Conservation (phyloP, 2,888 invertebrate species). For the Serripes groenlandicus region DNA sequence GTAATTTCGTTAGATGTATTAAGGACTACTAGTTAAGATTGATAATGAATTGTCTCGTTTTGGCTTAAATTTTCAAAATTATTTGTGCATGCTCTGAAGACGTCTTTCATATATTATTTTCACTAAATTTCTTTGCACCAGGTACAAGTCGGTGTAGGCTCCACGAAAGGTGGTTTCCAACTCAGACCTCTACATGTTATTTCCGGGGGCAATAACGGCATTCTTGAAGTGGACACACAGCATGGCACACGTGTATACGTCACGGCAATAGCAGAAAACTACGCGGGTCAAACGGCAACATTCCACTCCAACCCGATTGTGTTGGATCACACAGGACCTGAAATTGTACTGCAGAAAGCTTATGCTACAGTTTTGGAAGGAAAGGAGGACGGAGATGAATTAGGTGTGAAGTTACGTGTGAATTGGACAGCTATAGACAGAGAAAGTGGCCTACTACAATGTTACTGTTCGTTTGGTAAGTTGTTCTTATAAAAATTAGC, state of each 20-base stretch:
- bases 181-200: conserved; percentile 44
- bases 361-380: too few species aligned
- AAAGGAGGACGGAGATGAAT: not conserved
- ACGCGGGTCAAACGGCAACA: conserved; percentile 57
- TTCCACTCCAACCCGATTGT: conserved; percentile 59
- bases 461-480: conserved; percentile 44
- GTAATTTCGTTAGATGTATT: too few species aligned
- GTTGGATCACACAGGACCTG: conserved; percentile 69
- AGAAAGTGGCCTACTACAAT: conserved; percentile 41
- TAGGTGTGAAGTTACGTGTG: not conserved
- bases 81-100: too few species aligned
- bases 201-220: conserved; percentile 29
- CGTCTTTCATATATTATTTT: too few species aligned
- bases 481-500: not conserved
- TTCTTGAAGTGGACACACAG: conserved; percentile 39
- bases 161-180: conserved; percentile 63
- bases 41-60: too few species aligned
- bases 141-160: conserved; percentile 61
- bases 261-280: conserved; percentile 65
- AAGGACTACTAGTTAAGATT: too few species aligned
- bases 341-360: not conserved
- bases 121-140: too few species aligned
- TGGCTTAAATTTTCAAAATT: too few species aligned
- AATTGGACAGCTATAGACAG: conserved; percentile 38
- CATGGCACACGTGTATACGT: conserved; percentile 65